Evolutionary conservation across 2,113 vertebrate species (phyloP).

Genomic region (Amblyornis subalaris): DNA sequence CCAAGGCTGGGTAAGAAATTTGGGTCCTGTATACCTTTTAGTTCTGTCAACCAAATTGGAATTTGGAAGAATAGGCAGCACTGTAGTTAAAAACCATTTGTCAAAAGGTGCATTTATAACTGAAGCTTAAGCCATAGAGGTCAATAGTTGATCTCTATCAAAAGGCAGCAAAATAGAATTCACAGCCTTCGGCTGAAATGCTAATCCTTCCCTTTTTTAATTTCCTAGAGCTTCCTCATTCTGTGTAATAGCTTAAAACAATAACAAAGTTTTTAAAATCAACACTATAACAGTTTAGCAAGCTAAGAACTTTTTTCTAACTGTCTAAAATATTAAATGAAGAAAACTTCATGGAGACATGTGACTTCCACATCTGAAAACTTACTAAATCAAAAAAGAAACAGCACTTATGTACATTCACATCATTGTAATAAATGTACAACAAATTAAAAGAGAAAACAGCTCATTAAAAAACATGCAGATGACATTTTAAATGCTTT

Average conservation of each 20-base stretch:
- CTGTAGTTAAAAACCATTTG: not conserved
- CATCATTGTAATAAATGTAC: not conserved
- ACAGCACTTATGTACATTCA: not conserved
- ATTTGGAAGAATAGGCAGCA: not conserved
- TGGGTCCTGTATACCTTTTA: not conserved
- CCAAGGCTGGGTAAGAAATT: not conserved
- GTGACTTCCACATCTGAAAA: not conserved
- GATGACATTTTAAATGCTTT: not conserved
- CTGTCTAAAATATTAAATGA: not conserved
- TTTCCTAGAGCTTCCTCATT: not conserved
- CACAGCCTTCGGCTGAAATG: not conserved
- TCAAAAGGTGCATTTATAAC: not conserved
- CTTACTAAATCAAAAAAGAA: not conserved
- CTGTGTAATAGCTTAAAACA: not conserved
- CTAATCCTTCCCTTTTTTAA: not conserved
- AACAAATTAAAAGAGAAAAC: not conserved
- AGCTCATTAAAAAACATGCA: not conserved
- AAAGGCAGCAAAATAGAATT: not conserved
- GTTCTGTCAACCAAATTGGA: not conserved
- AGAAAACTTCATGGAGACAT: not conserved
- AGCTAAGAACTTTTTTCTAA: not conserved
- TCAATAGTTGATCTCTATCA: not conserved
- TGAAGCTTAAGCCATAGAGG: not conserved
- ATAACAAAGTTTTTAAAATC: not conserved
- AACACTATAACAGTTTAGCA: not conserved